These are phyloP conservation scores for Chelonia mydas DNA, from an alignment of 2,797 vertebrate genomes.

Conservation along the genomic window DNA sequence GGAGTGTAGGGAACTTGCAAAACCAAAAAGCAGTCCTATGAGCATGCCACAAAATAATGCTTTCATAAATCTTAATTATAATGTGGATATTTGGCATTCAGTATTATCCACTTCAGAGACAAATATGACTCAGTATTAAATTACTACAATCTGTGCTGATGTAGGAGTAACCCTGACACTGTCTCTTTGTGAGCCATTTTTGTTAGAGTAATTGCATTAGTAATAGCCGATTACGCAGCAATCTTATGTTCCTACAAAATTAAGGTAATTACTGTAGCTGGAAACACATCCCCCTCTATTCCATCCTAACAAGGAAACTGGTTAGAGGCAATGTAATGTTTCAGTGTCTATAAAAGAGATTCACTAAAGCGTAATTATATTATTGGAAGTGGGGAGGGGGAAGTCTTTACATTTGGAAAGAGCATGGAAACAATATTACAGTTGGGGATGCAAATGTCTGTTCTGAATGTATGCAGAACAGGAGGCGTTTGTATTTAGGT, in stretches of 20 bases:
- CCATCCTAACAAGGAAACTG: constrained; percentile 58
- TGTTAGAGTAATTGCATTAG: constrained; percentile 75
- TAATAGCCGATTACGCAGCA: constrained; percentile 74
- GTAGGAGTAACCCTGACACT: constrained; percentile 70
- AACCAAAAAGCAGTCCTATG: constrained; percentile 1
- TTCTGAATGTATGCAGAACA: background rate
- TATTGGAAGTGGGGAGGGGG: background rate
- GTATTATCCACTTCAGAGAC: constrained; percentile 69
- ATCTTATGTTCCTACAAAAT: constrained; percentile 76
- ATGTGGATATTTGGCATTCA: constrained; percentile 62
- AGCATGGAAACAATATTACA: constrained; percentile 40
- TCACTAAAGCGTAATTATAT: constrained; percentile 61
- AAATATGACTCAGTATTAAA: constrained; percentile 76
- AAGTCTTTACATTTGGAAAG: constrained; percentile 49
- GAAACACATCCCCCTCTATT: constrained; percentile 70
- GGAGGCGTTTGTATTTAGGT: background rate
- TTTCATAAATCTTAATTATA: constrained; percentile 58
- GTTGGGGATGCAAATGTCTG: constrained; percentile 10
- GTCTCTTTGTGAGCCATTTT: constrained; percentile 69
- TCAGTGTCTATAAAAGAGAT: constrained; percentile 59
- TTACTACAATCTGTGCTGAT: constrained; percentile 70
- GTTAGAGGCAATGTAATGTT: constrained; percentile 57
- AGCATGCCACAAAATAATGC: constrained; percentile 48
- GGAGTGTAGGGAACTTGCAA: background rate
- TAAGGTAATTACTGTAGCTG: constrained; percentile 76